Evolutionary conservation across 1,140 invertebrate genomes (phyloP).

Genomic region (Brachionus manjavacas): DNA sequence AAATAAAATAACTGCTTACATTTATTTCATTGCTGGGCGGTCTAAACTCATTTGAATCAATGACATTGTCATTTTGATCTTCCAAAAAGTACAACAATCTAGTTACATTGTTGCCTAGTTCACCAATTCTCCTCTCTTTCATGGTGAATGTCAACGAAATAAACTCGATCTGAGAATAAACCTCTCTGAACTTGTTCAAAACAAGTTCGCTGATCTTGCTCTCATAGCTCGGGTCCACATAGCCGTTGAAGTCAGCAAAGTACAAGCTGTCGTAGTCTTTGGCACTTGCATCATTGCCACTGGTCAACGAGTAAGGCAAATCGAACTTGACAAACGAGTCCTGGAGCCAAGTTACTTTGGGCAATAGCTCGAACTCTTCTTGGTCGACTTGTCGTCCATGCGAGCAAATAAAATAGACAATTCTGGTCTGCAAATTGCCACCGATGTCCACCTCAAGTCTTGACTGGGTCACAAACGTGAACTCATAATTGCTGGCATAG

Average conservation of each 20-base stretch:
- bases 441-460: neutral
- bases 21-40: neutral
- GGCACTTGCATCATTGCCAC: neutral
- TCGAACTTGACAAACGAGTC: slow-evolving; percentile 29
- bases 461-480: neutral
- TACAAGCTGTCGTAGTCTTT: slow-evolving; percentile 23
- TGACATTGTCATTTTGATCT: neutral
- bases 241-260: neutral
- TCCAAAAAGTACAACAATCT: slow-evolving; percentile 28
- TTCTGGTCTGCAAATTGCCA: slow-evolving; percentile 10
- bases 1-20: neutral
- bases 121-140: slow-evolving; percentile 38
- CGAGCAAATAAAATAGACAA: neutral
- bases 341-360: slow-evolving; percentile 10
- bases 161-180: neutral
- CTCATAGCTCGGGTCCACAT: neutral
- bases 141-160: slow-evolving; percentile 1
- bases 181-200: neutral
- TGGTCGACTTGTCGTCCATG: neutral
- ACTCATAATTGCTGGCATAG: slow-evolving; percentile 12
- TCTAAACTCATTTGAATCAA: slow-evolving; percentile 12
- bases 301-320: neutral
- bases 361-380: slow-evolving; percentile 33
- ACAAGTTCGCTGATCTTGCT: neutral
- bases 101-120: slow-evolving; percentile 7